phyloP scores from a whole-genome alignment of 2,797 vertebrate genomes.

The Dryobates pubescens region DNA sequence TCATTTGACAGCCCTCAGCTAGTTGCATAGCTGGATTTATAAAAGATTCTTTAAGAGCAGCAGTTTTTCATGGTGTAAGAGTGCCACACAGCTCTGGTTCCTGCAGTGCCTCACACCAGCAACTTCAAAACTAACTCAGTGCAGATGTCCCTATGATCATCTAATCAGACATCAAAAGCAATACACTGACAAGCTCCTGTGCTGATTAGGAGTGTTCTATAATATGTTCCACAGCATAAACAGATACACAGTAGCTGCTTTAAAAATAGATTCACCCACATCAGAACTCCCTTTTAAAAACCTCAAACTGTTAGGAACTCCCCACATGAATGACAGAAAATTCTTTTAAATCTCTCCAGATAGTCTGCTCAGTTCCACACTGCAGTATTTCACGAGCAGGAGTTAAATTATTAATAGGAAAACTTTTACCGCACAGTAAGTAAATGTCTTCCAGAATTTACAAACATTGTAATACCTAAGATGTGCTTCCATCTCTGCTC shows the following conservation, averaged over 20 bases:
- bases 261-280: slow-evolving; percentile 73
- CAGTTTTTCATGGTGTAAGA: slow-evolving; percentile 46
- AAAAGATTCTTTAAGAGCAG: slow-evolving; percentile 41
- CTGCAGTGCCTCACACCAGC: slow-evolving; percentile 65
- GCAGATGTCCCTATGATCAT: slow-evolving; percentile 80
- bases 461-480: not conserved
- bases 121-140: slow-evolving; percentile 78
- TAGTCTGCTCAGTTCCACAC: not conserved
- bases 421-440: slow-evolving; percentile 5
- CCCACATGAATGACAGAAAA: slow-evolving; percentile 44
- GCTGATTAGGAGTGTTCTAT: slow-evolving; percentile 70
- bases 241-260: slow-evolving; percentile 69
- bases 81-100: slow-evolving; percentile 68
- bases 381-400: slow-evolving; percentile 7
- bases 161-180: slow-evolving; percentile 81
- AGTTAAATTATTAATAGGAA: slow-evolving; percentile 35
- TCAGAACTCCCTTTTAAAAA: slow-evolving; percentile 65
- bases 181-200: slow-evolving; percentile 72
- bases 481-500: not conserved
- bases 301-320: slow-evolving; percentile 32
- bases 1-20: slow-evolving; percentile 55
- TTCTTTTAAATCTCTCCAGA: slow-evolving; percentile 29
- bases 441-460: slow-evolving; percentile 1
- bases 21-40: slow-evolving; percentile 12
- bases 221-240: slow-evolving; percentile 54